These are phyloP conservation scores for Illadopsis cleaveri DNA, from an alignment of 2,113 vertebrate genomes.

Conservation along the genomic window DNA sequence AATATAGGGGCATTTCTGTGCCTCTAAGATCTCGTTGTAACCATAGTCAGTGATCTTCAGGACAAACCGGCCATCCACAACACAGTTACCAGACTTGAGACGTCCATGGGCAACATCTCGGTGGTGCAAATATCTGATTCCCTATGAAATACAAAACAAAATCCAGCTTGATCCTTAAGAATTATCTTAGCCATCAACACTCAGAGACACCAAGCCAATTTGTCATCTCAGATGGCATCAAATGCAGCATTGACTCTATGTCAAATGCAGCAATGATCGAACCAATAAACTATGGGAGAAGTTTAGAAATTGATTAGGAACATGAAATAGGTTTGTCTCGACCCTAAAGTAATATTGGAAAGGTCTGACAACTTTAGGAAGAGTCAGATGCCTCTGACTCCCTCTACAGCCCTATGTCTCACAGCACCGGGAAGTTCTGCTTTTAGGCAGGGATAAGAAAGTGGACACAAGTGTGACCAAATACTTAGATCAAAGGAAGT, in stretches of 20 bases:
- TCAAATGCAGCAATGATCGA: background rate
- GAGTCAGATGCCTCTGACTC: background rate
- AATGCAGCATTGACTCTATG: background rate
- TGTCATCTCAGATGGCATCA: background rate
- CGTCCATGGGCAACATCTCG: conserved; percentile 85
- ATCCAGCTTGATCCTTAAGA: background rate
- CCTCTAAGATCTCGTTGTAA: conserved; percentile 84
- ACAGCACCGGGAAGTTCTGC: fast-evolving
- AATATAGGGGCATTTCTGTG: conserved; percentile 76
- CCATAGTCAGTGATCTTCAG: conserved; percentile 92
- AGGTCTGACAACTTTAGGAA: background rate
- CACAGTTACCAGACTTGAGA: conserved; percentile 90
- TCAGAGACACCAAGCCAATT: background rate
- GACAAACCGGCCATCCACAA: conserved; percentile 91
- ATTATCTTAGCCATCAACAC: background rate
- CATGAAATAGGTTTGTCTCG: background rate
- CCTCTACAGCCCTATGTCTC: background rate
- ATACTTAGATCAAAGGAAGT: background rate
- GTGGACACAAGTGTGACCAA: background rate
- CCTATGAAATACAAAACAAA: conserved; percentile 64
- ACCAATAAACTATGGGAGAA: background rate
- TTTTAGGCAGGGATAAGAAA: background rate
- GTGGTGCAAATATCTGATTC: conserved; percentile 92
- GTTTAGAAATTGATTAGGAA: background rate
- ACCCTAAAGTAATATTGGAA: background rate